Conservation (phyloP, 2,797 vertebrate genomes). For the Petrocephalus sullivani region DNA sequence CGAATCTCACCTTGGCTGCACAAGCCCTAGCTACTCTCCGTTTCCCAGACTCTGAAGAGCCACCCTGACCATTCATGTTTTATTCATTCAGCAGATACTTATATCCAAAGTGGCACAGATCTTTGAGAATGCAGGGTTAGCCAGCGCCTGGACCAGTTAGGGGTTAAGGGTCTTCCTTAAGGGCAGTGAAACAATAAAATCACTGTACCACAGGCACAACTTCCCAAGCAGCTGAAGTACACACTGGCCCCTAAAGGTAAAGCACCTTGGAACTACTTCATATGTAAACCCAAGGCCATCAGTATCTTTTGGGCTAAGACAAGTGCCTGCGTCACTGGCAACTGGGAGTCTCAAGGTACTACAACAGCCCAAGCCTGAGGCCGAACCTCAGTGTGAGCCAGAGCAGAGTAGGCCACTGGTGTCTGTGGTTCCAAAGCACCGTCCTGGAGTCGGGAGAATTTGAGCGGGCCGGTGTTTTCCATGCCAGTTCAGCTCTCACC, state of each 20-base stretch:
- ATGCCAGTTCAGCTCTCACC: conserved; percentile 27
- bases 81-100: background rate
- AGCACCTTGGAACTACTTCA: background rate
- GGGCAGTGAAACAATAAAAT: background rate
- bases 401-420: background rate
- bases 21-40: background rate
- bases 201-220: background rate
- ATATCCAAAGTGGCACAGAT: background rate
- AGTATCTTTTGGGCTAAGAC: background rate
- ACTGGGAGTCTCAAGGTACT: background rate
- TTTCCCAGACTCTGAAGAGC: background rate
- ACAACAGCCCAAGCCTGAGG: background rate
- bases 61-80: background rate
- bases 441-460: conserved; percentile 11
- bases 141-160: background rate
- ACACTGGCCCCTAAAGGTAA: background rate
- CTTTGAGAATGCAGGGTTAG: background rate
- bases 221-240: background rate
- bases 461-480: conserved; percentile 22
- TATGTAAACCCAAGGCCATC: background rate
- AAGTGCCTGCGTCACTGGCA: background rate
- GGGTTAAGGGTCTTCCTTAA: background rate
- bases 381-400: background rate
- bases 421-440: conserved; percentile 13
- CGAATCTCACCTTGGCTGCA: background rate